phyloP scores from a whole-genome alignment of 2,888 invertebrate species.

The Brachylomia viminalis region DNA sequence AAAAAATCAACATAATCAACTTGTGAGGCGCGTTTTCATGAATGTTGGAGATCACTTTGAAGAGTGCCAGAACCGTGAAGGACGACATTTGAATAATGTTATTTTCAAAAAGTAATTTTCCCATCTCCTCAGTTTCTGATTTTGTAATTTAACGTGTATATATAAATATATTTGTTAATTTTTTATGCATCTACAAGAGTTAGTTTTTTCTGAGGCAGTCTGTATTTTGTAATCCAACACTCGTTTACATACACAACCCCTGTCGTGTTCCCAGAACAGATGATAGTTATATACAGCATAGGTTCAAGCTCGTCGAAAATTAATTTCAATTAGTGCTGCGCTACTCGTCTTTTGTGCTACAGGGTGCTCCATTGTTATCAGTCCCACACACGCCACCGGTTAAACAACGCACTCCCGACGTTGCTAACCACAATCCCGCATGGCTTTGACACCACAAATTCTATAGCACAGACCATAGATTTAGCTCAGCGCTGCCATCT shows the following conservation, averaged over 20 bases:
- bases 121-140: too few relatives aligned
- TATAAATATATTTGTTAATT: too few relatives aligned
- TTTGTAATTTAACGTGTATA: too few relatives aligned
- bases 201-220: too few relatives aligned
- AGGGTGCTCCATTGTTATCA: slow-evolving; percentile 50
- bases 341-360: slow-evolving; percentile 33
- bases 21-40: too few relatives aligned
- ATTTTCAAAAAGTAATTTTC: too few relatives aligned
- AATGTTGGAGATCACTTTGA: too few relatives aligned
- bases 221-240: neutral
- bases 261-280: neutral
- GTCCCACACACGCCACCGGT: slow-evolving; percentile 31
- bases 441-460: slow-evolving; percentile 37
- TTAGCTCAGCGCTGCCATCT: slow-evolving; percentile 37
- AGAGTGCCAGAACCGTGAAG: too few relatives aligned
- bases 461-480: slow-evolving; percentile 33
- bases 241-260: neutral
- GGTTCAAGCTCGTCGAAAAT: slow-evolving; percentile 37
- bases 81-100: too few relatives aligned
- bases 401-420: slow-evolving; percentile 28
- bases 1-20: too few relatives aligned
- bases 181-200: too few relatives aligned
- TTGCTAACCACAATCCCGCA: slow-evolving; percentile 44
- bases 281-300: neutral
- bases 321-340: slow-evolving; percentile 40